phyloP scores from a whole-genome alignment of 2,113 vertebrate species.

The Fregetta grallaria region DNA sequence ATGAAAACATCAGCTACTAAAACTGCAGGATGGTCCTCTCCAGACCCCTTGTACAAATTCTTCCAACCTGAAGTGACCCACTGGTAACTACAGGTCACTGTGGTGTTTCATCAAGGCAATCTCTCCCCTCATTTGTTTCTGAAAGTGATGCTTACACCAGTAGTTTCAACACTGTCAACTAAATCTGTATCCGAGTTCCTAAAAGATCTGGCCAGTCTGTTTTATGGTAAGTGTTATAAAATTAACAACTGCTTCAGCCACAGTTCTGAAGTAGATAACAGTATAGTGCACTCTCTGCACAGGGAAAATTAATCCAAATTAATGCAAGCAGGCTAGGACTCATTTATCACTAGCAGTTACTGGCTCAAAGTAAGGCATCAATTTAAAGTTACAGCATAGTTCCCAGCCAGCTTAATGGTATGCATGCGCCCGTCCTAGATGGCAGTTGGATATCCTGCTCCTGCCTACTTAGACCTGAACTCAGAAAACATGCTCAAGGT shows the following conservation, averaged over 20 bases:
- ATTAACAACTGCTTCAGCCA: conserved; percentile 13
- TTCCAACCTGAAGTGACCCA: not conserved
- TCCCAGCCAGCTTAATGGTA: not conserved
- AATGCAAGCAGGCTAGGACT: not conserved
- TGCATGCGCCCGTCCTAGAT: not conserved
- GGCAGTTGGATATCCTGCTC: not conserved
- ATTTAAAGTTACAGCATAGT: not conserved
- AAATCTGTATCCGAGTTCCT: not conserved
- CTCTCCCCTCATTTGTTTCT: not conserved
- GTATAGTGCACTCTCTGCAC: not conserved
- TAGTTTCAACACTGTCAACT: not conserved
- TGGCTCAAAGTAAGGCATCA: not conserved
- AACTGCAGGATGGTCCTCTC: not conserved
- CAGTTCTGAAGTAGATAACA: not conserved
- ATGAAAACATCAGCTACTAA: not conserved
- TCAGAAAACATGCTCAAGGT: not conserved
- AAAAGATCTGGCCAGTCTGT: not conserved
- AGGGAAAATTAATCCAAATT: conserved; percentile 42
- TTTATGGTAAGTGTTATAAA: conserved; percentile 4
- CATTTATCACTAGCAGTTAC: not conserved
- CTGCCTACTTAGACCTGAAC: not conserved
- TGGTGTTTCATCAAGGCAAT: not conserved
- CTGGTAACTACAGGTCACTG: not conserved
- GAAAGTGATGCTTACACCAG: not conserved
- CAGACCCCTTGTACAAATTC: not conserved